Evolutionary conservation across 2,113 vertebrate species (phyloP), one percentile per base, ranked within the genome.

Genomic region (Seriola dumerili): DNA sequence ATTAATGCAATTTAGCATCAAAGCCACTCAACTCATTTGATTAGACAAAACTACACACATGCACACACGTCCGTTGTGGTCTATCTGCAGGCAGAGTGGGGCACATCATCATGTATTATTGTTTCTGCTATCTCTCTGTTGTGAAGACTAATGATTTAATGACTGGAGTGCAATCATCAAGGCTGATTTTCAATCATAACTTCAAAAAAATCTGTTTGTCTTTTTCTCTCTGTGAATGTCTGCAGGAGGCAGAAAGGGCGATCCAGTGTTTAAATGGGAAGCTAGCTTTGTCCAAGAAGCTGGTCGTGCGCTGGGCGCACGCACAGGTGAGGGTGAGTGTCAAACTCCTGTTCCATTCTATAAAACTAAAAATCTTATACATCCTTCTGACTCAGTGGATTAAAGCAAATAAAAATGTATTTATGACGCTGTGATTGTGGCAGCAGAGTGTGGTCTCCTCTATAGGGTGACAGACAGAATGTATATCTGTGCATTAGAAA

Each of bases 181-280:
- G 79, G 55, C 81, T 85, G 84, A 89, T 86, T 86, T 88, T 86
- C 85, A 80, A 83, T 91, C 46, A 74, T 25, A 4, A 66, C 59
- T 78, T 59, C 75, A 38, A 66, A 62, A 75, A 32, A 63, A 32
- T 21, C 4, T 17, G n/a, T 72, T 6, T 10, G 11, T 48, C 14
- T 34, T 61, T 34, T 61, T 69, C 25, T 50, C 14, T 55, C 4
- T 77, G 36, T 78, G 63, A 23, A 34, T 72, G 40, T 78, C 40
- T 67, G 83, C 94, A 99, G 98, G 98, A 99, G 94, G 97, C 98
- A 4, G 98, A 99, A 63, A 95, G 97, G 85, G 98, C 97, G 1
- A 99, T 99, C 92, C 97, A 99, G 73, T 96, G 98, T 94, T 96
- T 99, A 87, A 99, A 99, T 86, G 98, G 98, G 80, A 99, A 99